phyloP scores from a whole-genome alignment of 2,113 vertebrate genomes.

The Hiodon tergisus region DNA sequence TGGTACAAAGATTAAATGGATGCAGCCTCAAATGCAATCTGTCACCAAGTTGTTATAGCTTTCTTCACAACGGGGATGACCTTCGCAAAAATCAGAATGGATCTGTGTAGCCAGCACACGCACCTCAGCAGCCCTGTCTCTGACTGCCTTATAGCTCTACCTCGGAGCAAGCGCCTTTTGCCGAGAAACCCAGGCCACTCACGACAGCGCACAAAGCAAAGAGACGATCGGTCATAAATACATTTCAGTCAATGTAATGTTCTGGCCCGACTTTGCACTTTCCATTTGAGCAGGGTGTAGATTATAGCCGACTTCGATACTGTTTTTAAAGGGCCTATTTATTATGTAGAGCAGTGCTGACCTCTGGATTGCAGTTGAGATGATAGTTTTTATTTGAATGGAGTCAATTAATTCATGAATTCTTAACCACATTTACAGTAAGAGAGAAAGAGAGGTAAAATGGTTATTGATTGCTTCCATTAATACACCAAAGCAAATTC shows the following conservation, averaged over 20 bases:
- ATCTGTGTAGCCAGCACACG: conserved; percentile 33
- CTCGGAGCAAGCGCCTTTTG: not conserved
- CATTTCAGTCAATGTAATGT: conserved; percentile 25
- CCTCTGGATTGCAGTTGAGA: conserved; percentile 49
- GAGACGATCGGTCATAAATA: conserved; percentile 10
- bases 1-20: conserved; percentile 45
- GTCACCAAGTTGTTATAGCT: conserved; percentile 48
- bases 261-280: conserved; percentile 29
- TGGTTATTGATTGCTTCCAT: conserved; percentile 67
- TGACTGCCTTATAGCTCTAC: conserved; percentile 2
- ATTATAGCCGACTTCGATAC: conserved; percentile 11
- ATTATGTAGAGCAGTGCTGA: conserved; percentile 54
- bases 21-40: conserved; percentile 38
- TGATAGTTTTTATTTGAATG: conserved; percentile 49
- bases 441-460: conserved; percentile 50
- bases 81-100: conserved; percentile 55
- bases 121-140: conserved; percentile 28
- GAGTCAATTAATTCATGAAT: conserved; percentile 78
- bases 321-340: conserved; percentile 50
- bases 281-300: conserved; percentile 21
- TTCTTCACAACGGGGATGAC: conserved; percentile 52
- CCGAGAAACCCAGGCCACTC: conserved; percentile 27
- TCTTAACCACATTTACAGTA: conserved; percentile 73
- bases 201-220: not conserved
- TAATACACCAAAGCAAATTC: conserved; percentile 48